Evolutionary conservation across 2,113 vertebrate genomes (phyloP).

Genomic region (Lepus americanus): DNA sequence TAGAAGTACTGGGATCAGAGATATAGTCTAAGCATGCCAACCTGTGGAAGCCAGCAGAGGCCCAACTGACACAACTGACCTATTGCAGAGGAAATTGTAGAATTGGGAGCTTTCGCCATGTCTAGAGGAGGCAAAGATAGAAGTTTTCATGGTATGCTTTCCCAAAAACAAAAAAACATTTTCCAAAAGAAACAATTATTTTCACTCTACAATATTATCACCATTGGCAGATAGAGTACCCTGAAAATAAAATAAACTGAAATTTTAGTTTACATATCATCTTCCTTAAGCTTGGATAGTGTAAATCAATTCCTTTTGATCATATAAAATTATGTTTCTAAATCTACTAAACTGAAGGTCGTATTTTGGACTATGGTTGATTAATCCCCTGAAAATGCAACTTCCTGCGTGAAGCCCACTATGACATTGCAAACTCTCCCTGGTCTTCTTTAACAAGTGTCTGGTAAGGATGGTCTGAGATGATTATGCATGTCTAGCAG

Average conservation of each 20-base stretch:
- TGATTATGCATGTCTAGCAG: background rate
- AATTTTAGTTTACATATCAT: background rate
- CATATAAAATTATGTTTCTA: background rate
- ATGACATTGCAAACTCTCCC: background rate
- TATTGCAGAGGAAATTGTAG: background rate
- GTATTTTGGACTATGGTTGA: background rate
- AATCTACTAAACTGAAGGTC: background rate
- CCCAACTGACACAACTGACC: background rate
- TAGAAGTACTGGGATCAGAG: background rate
- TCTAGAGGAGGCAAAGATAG: background rate
- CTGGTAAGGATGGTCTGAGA: background rate
- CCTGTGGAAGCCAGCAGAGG: background rate
- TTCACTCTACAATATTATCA: background rate
- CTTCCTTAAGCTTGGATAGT: background rate
- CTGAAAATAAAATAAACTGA: background rate
- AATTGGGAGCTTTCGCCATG: background rate
- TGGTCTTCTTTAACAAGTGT: background rate
- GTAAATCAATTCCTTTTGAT: background rate
- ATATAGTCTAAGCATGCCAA: background rate
- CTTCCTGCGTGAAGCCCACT: background rate
- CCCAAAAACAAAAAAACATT: background rate
- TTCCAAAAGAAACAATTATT: background rate
- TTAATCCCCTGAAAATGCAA: background rate
- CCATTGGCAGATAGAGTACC: background rate
- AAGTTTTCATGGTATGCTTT: background rate